Evolutionary conservation across 1,140 invertebrate genomes (phyloP).

Genomic region (Heliconius hewitsoni): DNA sequence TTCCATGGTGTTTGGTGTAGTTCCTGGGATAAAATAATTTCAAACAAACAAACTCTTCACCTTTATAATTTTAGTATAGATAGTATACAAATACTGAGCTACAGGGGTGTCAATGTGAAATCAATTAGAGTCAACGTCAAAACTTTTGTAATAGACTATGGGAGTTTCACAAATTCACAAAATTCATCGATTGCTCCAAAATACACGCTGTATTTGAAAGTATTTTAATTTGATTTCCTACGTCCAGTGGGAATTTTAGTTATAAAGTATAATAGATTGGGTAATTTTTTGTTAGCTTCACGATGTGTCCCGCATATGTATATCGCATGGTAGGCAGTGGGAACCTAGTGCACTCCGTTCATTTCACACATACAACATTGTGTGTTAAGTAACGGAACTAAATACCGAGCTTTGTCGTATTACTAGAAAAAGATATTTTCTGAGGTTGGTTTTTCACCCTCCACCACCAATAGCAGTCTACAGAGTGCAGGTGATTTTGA

Average conservation of each 20-base stretch:
- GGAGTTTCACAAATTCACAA: neutral
- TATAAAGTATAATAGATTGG: neutral
- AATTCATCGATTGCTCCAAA: slow-evolving; percentile 2
- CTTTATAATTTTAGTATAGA: too few relatives aligned
- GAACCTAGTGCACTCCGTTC: neutral
- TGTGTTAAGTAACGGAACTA: neutral
- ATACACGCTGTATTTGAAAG: neutral
- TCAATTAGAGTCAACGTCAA: neutral
- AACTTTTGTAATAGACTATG: slow-evolving; percentile 4
- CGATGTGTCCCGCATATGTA: neutral
- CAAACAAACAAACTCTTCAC: too few relatives aligned
- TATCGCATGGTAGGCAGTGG: neutral
- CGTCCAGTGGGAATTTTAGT: neutral
- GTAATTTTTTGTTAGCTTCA: neutral
- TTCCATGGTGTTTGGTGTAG: too few relatives aligned
- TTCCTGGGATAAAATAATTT: too few relatives aligned
- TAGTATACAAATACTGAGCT: neutral
- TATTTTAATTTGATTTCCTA: slow-evolving; percentile 13
- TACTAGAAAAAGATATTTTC: neutral
- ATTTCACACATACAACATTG: too few relatives aligned
- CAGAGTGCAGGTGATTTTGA: too few relatives aligned
- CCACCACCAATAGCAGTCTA: too few relatives aligned
- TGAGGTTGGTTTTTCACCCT: neutral
- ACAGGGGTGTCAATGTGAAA: neutral
- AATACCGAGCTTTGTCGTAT: neutral